These are phyloP conservation scores for Miichthys miiuy DNA, from an alignment of 2,797 vertebrate species.

Conservation along the genomic window DNA sequence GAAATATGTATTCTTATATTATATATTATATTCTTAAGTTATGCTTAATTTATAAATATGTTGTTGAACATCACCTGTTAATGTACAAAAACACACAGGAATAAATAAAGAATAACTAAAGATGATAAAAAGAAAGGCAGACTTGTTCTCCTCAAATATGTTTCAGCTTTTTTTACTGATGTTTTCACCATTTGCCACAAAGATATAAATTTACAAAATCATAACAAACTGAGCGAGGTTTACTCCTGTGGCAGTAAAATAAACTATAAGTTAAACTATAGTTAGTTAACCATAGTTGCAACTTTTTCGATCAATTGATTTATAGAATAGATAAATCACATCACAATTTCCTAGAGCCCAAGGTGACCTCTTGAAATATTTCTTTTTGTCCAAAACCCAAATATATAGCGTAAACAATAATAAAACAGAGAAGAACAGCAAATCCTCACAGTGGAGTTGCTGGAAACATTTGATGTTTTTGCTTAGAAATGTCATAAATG, in stretches of 20 bases:
- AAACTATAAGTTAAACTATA: neutral
- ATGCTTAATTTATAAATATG: neutral
- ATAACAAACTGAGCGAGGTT: neutral
- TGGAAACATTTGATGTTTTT: neutral
- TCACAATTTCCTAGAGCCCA: neutral
- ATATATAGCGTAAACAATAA: neutral
- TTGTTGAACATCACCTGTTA: neutral
- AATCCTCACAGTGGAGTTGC: neutral
- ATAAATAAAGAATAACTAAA: slow-evolving; percentile 2
- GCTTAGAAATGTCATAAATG: neutral
- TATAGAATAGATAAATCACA: neutral
- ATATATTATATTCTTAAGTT: neutral
- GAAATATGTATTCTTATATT: neutral
- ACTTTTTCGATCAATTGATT: neutral
- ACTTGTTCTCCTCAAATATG: neutral
- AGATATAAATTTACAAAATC: neutral
- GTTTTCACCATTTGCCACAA: neutral
- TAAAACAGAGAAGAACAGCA: neutral
- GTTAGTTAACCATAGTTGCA: neutral
- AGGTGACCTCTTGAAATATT: neutral
- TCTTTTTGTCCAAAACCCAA: neutral
- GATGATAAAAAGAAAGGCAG: neutral
- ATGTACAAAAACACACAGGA: slow-evolving; percentile 11
- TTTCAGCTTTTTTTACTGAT: neutral
- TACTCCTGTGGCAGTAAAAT: neutral